Base-by-base conservation (phyloP, 2,888 invertebrate genomes). In the Ophion slaviceki region DNA sequence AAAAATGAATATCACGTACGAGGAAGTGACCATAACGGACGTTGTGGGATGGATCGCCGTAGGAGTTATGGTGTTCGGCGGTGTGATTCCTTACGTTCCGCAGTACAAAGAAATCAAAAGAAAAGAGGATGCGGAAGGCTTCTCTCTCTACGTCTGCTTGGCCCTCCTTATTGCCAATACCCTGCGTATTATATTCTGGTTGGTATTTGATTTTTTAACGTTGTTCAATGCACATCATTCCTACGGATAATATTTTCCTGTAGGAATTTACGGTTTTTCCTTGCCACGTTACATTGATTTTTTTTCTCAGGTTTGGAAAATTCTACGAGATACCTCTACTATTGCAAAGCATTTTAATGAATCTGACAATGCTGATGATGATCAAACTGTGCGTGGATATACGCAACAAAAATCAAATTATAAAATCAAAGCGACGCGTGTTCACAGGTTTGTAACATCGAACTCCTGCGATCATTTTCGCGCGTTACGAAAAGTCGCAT, bases 161-260 rank as follows among this genome's bases (percentile, higher is more conserved):
- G 97, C 99, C 36, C 96, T 99, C 80, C 95, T 99, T 72, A 96
- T 99, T 92, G 99, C 99, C 86, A 99, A 99, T 94, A 99, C 98
- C 80, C 95, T 99, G 88, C 96, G 99, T 92, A 99, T 99, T 93
- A 95, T 99, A 91, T 99, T 99, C 95, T 99, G 99, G 99, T 99
- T 95, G 95, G 97, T 95, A 88, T 64, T 68, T 28, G 68, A 36
- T 47, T 71, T 3, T 28, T 36, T 24, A 53, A 71, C n/a, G 3
- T 36, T 0, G 32, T 47, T 47, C 66, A 6, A 28, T 66, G 7
- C 40, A 6, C n/a, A 28, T 28, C 28, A 32, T 17, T 20, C 17
- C 4, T 0, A 53, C 17, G 8, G 14, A 47, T 47, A 14, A 1
- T 47, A 14, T 14, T 14, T 47, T 3, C 32, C 4, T 32, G 32